These are phyloP conservation scores for Listrodromus nycthemerus DNA, from an alignment of 2,888 invertebrate species.

Conservation along the genomic window DNA sequence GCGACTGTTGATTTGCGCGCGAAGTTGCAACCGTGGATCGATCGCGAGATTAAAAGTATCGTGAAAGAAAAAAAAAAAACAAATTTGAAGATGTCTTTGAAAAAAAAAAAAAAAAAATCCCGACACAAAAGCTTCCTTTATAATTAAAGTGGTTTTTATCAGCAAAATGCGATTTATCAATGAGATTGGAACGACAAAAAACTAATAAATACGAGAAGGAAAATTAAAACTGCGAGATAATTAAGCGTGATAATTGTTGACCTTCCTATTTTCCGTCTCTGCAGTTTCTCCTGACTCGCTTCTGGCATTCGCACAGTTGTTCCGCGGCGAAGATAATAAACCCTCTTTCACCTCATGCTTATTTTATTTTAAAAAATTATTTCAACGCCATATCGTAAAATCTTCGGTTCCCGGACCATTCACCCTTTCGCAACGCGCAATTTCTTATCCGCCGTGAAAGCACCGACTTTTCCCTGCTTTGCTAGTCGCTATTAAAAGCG, in stretches of 20 bases:
- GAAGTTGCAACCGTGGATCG: background rate
- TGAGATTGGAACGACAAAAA: constrained; percentile 10
- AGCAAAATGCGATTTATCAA: background rate
- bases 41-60: constrained; percentile 16
- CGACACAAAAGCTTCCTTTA: constrained; percentile 5
- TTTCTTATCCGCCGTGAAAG: background rate
- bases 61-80: background rate
- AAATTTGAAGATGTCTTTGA: background rate
- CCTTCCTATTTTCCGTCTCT: constrained; percentile 2
- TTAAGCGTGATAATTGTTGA: constrained; percentile 53
- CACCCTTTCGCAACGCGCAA: background rate
- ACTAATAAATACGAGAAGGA: background rate
- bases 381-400: constrained; percentile 23
- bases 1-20: constrained; percentile 1
- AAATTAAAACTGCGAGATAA: constrained; percentile 42
- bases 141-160: constrained; percentile 23
- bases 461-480: background rate
- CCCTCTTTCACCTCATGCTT: background rate
- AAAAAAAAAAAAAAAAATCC: background rate
- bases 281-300: background rate
- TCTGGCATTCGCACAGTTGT: constrained; percentile 1
- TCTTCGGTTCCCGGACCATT: background rate
- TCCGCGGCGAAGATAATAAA: constrained; percentile 18
- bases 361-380: background rate
- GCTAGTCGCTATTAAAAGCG: background rate